Evolutionary conservation across 2,113 vertebrate genomes (phyloP).

Genomic region (Sigmodon hispidus): DNA sequence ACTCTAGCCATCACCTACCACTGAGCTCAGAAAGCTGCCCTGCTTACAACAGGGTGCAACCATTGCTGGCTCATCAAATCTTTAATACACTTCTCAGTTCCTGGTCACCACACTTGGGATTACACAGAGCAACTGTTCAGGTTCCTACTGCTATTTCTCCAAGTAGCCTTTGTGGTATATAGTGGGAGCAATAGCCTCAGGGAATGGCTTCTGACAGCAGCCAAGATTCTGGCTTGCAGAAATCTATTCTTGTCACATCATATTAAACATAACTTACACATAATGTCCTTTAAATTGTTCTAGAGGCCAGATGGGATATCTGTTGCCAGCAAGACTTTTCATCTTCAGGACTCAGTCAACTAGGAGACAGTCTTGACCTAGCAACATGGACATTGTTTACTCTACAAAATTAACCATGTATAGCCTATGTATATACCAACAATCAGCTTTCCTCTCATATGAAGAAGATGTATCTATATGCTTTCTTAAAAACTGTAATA

Average conservation of each 20-base stretch:
- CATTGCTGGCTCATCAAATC: background rate
- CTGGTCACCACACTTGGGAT: background rate
- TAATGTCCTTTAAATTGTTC: constrained; percentile 45
- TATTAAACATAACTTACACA: constrained; percentile 50
- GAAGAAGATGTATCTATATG: background rate
- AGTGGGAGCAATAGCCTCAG: background rate
- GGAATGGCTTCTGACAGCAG: background rate
- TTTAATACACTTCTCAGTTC: background rate
- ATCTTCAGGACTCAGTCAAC: background rate
- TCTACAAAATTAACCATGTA: background rate
- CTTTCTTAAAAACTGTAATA: background rate
- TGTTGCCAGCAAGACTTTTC: constrained; percentile 35
- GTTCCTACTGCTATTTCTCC: background rate
- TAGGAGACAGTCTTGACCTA: background rate
- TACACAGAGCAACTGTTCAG: background rate
- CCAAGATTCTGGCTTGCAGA: constrained; percentile 1
- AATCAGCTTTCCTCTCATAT: background rate
- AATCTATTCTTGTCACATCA: constrained; percentile 15
- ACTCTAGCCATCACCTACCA: background rate
- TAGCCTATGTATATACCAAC: background rate
- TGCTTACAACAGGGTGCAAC: background rate
- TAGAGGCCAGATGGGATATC: constrained; percentile 59
- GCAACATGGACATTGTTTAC: background rate
- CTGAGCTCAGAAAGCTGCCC: background rate
- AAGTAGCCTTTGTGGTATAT: background rate